phyloP scores from a whole-genome alignment of 1,140 invertebrate species.

The Halesus radiatus region DNA sequence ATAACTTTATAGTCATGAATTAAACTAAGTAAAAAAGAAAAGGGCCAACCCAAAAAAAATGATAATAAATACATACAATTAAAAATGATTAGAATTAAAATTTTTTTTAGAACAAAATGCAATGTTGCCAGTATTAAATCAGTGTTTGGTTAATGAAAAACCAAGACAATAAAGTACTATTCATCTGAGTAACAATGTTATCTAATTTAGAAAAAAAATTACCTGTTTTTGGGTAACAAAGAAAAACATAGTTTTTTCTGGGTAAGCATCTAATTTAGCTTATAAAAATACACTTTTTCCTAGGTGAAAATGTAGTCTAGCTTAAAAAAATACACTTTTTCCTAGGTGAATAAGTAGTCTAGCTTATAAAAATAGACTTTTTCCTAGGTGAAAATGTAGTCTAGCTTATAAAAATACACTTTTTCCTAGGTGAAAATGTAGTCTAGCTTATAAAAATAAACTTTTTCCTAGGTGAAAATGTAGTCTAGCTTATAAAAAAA shows the following conservation, averaged over 20 bases:
- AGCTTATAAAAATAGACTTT: neutral
- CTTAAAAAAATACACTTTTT: neutral
- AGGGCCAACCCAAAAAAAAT: neutral
- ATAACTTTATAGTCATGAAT: too few relatives aligned
- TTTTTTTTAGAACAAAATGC: neutral
- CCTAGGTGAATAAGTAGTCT: too few relatives aligned
- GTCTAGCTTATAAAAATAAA: neutral
- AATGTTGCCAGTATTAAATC: too few relatives aligned
- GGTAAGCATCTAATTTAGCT: too few relatives aligned
- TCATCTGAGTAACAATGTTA: neutral
- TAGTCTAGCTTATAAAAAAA: too few relatives aligned
- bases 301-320: neutral
- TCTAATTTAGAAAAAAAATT: neutral
- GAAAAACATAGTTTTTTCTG: too few relatives aligned
- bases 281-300: neutral
- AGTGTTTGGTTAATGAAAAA: neutral
- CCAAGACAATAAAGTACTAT: neutral
- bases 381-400: neutral
- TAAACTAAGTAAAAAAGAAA: neutral
- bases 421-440: neutral
- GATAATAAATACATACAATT: neutral
- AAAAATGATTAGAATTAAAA: neutral
- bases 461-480: too few relatives aligned
- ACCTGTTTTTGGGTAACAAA: neutral
- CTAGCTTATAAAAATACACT: neutral